Percentiles rank a stretch among this genome's conserved stretches.
These are phyloP conservation scores for Spizella passerina DNA, from an alignment of 2,797 vertebrate genomes.

Conservation along the genomic window DNA sequence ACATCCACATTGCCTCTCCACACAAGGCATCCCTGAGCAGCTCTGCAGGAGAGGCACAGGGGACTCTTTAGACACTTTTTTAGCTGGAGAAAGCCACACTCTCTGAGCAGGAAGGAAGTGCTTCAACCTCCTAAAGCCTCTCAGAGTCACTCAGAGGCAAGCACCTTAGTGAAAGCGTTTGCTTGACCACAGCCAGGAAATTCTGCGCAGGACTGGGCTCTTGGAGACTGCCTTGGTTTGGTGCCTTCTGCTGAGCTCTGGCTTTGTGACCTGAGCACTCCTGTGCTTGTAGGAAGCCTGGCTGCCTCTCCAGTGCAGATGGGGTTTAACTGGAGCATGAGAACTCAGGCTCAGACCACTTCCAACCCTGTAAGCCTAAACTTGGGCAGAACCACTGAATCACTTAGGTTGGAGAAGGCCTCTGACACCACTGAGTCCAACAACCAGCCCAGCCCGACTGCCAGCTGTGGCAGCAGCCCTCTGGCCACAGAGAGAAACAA, in stretches of 20 bases:
- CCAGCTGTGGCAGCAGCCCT: background rate
- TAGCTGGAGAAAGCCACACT: background rate
- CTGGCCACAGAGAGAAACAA: background rate
- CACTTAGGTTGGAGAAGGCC: fast-evolving
- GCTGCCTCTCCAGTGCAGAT: background rate
- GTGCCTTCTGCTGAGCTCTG: background rate
- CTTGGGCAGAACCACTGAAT: background rate
- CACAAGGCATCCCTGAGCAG: background rate
- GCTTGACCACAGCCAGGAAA: background rate
- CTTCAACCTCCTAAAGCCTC: background rate
- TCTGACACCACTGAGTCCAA: background rate
- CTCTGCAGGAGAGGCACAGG: background rate
- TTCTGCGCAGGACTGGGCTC: too few relatives aligned
- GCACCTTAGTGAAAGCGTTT: background rate
- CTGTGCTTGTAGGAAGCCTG: background rate
- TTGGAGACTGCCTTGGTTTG: too few relatives aligned
- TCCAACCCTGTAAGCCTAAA: background rate
- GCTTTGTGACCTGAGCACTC: background rate
- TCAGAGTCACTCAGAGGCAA: background rate
- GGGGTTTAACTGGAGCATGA: background rate
- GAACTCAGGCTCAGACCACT: background rate
- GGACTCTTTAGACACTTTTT: too few relatives aligned
- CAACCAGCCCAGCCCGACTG: background rate
- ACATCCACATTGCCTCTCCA: fast-evolving
- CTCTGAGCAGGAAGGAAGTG: background rate